Evolutionary conservation across 2,113 vertebrate genomes (phyloP).

Genomic region (Nerophis ophidion): DNA sequence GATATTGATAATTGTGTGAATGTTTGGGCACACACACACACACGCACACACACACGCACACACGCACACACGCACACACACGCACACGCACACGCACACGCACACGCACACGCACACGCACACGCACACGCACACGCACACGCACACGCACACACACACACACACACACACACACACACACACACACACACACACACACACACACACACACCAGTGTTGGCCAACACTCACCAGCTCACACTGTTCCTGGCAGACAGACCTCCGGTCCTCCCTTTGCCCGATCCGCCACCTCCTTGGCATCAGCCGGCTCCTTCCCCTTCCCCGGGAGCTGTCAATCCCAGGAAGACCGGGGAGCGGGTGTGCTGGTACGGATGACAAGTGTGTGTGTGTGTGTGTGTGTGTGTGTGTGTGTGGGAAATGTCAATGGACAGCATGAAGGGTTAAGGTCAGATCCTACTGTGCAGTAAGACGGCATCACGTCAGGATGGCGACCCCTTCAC

Average conservation of each 20-base stretch:
- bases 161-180: conserved; percentile 5
- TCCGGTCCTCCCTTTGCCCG: conserved; percentile 36
- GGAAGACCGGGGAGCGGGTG: conserved; percentile 29
- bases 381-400: not conserved
- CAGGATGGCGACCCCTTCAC: conserved; percentile 23
- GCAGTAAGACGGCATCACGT: conserved; percentile 34
- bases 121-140: too few relatives aligned
- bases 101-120: too few relatives aligned
- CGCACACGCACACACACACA: not conserved
- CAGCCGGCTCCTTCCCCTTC: conserved; percentile 27
- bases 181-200: conserved; percentile 10
- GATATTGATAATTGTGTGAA: too few relatives aligned
- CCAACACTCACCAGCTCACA: conserved; percentile 31
- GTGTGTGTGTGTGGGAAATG: conserved; percentile 22
- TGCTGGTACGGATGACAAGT: conserved; percentile 27
- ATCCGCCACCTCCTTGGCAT: conserved; percentile 43
- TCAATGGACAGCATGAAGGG: conserved; percentile 43
- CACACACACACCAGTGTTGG: conserved; percentile 2
- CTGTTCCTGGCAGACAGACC: conserved; percentile 54
- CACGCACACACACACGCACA: too few relatives aligned
- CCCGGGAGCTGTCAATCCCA: conserved; percentile 53
- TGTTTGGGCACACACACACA: too few relatives aligned
- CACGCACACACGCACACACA: too few relatives aligned
- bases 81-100: too few relatives aligned
- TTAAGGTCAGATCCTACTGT: conserved; percentile 45